Evolutionary conservation across 1,140 invertebrate species (phyloP), one percentile per base, ranked within the genome.

Genomic region (Trichonephila inaurata): DNA sequence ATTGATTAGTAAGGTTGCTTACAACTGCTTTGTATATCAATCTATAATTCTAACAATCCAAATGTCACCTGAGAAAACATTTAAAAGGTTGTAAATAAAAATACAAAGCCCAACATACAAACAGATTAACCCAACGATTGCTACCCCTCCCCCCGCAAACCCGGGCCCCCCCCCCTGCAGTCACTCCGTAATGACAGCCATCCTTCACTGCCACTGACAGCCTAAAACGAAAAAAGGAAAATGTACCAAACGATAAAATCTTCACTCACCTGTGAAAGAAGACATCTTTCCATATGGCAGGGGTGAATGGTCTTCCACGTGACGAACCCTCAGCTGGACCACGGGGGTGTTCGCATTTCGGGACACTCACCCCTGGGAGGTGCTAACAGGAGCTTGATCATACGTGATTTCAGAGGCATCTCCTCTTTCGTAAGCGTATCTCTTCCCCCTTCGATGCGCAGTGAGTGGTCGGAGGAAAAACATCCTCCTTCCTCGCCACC

Each of bases 261-360:
- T 33, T 33, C 5, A 28, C 77, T 44, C 16, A 82, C 33, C 33
- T 44, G 77, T 5, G 77, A n/a, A 28, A 21, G 66, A 21, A 18
- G 82, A 58, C 82, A 64, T 88, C 61, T 66, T 66, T 66, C 86
- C 86, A 88, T 88, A 88, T 88, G 86, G 86, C 86, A 28, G 86
- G 5, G 24, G 14, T 60, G 86, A 60, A 18, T 61, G 5, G 24
- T 12, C 86, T 24, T 18, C n/a, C 86, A 64, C 44, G 18, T 88
- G 86, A 64, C 61, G 60, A 24, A 24, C 24, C 16, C 40, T 87
- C 10, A 24, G 61, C 60, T 62, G 58, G 61, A 24, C 18, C 18
- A 33, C 6, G 44, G 51, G 82, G 21, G 51, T 21, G 18, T 33
- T 66, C 28, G 86, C 14, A 66, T 62, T 85, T 51, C 7, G 10